Base-by-base conservation (phyloP, 2,113 vertebrate genomes). In the Solenodon paradoxus region DNA sequence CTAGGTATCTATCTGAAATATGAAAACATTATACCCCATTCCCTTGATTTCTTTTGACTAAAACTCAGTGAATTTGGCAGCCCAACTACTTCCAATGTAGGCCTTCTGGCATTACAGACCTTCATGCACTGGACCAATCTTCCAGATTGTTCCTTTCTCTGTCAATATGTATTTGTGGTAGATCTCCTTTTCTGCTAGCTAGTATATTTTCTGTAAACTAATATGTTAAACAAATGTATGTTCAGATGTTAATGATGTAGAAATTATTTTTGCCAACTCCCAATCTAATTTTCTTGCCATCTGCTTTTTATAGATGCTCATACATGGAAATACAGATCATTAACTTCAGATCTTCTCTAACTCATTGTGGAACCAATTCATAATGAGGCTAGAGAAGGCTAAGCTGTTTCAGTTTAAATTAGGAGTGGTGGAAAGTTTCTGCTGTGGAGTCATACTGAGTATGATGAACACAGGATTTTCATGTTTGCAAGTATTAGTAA, bases 221-320 rank as follows among this genome's bases (percentile, higher is more conserved):
- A 19, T 45, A 40, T 19, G 42, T 53, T 85, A 42, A 63, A 64
- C 28, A 92, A 72, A 40, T 49, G 32, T 68, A 55, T 35, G 38
- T 90, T 61, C n/a, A 55, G 69, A 74, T 87, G 42, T 47, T 66
- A 69, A 49, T 45, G 2, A 91, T 91, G 63, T 68, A 49, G 69
- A 88, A 81, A 32, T 59, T 59, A 20, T 69, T 80, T 51, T 28
- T 85, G 79, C 26, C 49, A 47, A 35, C 24, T 59, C 1, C 3
- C 42, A 38, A 75, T 74, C 55, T 78, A 85, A 90, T 82, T 87
- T 72, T 94, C 63, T 66, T 51, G 22, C 74, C 69, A 57, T 84
- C 77, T 86, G 95, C 30, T 72, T 53, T 51, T 32, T 51, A 61
- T 9, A 84, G 75, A 59, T 61, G 30, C 55, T 42, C 9, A 4